These are phyloP conservation scores for Ormyrus pomaceus DNA, from an alignment of 2,888 invertebrate genomes.

Conservation along the genomic window DNA sequence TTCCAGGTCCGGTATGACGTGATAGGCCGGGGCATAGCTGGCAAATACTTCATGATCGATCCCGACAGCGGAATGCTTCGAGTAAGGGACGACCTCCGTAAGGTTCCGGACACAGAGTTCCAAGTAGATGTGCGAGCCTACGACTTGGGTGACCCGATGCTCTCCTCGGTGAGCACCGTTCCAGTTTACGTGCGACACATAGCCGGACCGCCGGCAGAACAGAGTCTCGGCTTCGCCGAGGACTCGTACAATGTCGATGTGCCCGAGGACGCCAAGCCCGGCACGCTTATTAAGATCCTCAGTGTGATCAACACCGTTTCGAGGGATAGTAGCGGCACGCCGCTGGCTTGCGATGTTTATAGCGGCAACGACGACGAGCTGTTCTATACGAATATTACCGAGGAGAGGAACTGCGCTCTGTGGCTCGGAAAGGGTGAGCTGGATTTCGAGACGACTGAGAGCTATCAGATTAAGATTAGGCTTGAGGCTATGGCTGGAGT, in stretches of 20 bases:
- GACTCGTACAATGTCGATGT: conserved; percentile 90
- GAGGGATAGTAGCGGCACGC: conserved; percentile 79
- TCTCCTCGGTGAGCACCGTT: conserved; percentile 88
- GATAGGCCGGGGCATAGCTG: conserved; percentile 87
- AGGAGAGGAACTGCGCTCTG: conserved; percentile 90
- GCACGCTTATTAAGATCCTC: conserved; percentile 82
- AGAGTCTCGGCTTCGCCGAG: conserved; percentile 91
- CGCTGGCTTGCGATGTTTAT: conserved; percentile 87
- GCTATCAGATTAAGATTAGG: conserved; percentile 86
- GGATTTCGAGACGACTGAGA: conserved; percentile 87
- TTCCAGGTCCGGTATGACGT: conserved; percentile 83
- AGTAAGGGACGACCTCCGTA: conserved; percentile 89
- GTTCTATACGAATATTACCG: conserved; percentile 85
- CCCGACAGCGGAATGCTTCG: conserved; percentile 88
- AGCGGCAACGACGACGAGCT: conserved; percentile 85
- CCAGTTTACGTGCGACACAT: conserved; percentile 90
- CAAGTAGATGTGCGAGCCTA: conserved; percentile 84
- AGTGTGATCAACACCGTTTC: conserved; percentile 85
- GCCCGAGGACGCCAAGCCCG: conserved; percentile 85
- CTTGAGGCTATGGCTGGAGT: conserved; percentile 88
- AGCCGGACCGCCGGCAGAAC: conserved; percentile 83
- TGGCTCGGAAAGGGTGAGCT: conserved; percentile 83
- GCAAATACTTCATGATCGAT: conserved; percentile 92
- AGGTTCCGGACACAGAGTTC: conserved; percentile 91
- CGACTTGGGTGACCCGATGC: conserved; percentile 90